A percentile compares a stretch with the other conserved stretches of the same genome.
These are phyloP conservation scores for Cyrtorhinus lividipennis DNA, from an alignment of 1,140 invertebrate genomes.

Conservation along the genomic window DNA sequence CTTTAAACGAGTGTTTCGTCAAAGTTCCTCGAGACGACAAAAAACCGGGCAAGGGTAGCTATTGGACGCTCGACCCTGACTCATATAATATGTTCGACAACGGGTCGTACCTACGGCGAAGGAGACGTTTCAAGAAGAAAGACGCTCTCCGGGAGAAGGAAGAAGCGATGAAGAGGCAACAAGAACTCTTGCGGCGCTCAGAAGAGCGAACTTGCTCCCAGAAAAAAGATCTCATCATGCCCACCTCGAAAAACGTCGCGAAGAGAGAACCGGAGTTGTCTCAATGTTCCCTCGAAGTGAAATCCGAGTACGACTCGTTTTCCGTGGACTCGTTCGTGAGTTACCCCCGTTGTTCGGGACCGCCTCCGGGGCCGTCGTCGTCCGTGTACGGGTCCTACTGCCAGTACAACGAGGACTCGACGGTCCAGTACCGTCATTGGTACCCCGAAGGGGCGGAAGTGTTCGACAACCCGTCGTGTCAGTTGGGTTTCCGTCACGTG, in stretches of 20 bases:
- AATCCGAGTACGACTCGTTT: slow-evolving; percentile 18
- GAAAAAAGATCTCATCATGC: slow-evolving; percentile 16
- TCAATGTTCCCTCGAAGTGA: slow-evolving; percentile 14
- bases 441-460: slow-evolving; percentile 18
- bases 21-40: slow-evolving; percentile 67
- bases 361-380: slow-evolving; percentile 15
- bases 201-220: slow-evolving; percentile 18
- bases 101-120: slow-evolving; percentile 60
- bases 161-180: slow-evolving; percentile 34
- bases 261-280: slow-evolving; percentile 24
- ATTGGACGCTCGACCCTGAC: slow-evolving; percentile 76
- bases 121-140: slow-evolving; percentile 83
- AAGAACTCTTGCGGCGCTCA: slow-evolving; percentile 25
- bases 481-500: slow-evolving; percentile 22
- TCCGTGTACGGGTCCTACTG: slow-evolving; percentile 18
- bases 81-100: slow-evolving; percentile 82
- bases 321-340: slow-evolving; percentile 23
- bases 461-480: slow-evolving; percentile 21
- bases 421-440: slow-evolving; percentile 11
- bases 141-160: slow-evolving; percentile 72
- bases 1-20: slow-evolving; percentile 85
- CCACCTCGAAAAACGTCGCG: slow-evolving; percentile 19
- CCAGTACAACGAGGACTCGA: slow-evolving; percentile 20
- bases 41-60: slow-evolving; percentile 61
- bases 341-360: slow-evolving; percentile 12